Percentiles rank a stretch among this genome's conserved stretches.
Evolutionary conservation across 2,888 invertebrate genomes (phyloP).

Genomic region (Neoitamus cyanurus): DNA sequence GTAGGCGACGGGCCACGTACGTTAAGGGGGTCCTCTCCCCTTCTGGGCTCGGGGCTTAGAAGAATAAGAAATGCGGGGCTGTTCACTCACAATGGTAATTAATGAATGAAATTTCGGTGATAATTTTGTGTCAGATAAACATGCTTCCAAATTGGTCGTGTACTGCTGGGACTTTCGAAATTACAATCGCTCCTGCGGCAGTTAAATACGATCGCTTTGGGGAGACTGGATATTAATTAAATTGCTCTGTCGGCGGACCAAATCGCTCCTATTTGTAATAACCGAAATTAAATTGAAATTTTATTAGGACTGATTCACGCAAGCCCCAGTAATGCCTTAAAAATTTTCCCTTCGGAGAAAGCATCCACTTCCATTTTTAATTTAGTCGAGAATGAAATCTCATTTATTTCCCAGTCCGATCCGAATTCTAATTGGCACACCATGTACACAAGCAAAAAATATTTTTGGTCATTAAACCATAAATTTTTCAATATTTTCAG

Average conservation of each 20-base stretch:
- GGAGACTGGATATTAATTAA: neutral
- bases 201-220: neutral
- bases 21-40: too few relatives aligned
- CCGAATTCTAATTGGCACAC: neutral
- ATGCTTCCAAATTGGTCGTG: slow-evolving; percentile 16
- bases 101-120: slow-evolving; percentile 25
- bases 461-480: too few relatives aligned
- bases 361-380: neutral
- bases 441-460: too few relatives aligned
- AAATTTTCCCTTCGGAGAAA: neutral
- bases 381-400: neutral
- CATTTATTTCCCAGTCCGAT: neutral
- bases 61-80: neutral
- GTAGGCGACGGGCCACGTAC: neutral
- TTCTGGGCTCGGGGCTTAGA: neutral
- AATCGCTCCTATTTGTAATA: neutral
- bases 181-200: neutral
- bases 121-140: slow-evolving; percentile 11
- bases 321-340: neutral
- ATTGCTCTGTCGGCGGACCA: neutral
- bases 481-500: too few relatives aligned
- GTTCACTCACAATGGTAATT: neutral
- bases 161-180: neutral
- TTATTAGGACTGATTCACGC: neutral
- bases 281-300: neutral